Conservation (phyloP, 2,888 invertebrate genomes). For the Subacronicta megacephala region DNA sequence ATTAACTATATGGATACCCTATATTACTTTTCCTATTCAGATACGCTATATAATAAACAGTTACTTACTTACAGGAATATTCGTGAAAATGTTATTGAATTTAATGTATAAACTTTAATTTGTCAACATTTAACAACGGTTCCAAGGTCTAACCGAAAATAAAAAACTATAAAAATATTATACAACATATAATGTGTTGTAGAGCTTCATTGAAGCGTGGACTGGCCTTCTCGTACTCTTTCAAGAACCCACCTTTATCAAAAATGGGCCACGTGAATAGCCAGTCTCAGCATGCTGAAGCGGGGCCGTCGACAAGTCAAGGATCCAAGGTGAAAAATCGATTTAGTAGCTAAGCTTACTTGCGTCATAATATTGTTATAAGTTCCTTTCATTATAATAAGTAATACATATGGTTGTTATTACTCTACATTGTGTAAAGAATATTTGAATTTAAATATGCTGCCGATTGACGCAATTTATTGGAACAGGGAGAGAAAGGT, state of each 20-base stretch:
- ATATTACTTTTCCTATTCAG: too few relatives aligned
- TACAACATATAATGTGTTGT: conserved; percentile 47
- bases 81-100: not conserved
- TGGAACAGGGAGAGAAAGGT: conserved; percentile 33
- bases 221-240: conserved; percentile 92
- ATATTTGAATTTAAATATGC: conserved; percentile 6
- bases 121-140: not conserved
- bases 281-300: conserved; percentile 67
- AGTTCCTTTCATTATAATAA: not conserved
- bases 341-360: conserved; percentile 15
- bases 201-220: conserved; percentile 91
- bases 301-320: conserved; percentile 60
- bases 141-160: not conserved
- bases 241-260: conserved; percentile 94
- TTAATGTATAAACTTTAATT: not conserved
- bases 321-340: conserved; percentile 42
- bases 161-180: conserved; percentile 2
- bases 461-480: conserved; percentile 9
- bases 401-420: too few relatives aligned
- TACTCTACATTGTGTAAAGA: too few relatives aligned
- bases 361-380: conserved; percentile 2
- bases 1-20: too few relatives aligned
- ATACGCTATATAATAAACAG: too few relatives aligned
- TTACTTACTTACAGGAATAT: too few relatives aligned
- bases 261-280: conserved; percentile 93